phyloP scores from a whole-genome alignment of 2,888 invertebrate species.

The Salpingus planirostris region DNA sequence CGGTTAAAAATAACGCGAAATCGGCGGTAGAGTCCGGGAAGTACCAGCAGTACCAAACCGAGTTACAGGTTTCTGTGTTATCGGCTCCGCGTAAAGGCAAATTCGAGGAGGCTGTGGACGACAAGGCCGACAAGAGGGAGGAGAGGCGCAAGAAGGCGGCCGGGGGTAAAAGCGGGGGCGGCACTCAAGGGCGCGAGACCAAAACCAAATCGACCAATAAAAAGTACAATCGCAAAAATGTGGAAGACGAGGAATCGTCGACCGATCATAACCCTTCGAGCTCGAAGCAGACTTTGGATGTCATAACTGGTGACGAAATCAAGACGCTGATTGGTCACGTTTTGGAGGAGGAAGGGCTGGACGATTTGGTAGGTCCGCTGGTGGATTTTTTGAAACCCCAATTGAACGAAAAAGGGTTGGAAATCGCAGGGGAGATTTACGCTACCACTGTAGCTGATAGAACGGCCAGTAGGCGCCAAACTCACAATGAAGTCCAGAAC shows the following conservation, averaged over 20 bases:
- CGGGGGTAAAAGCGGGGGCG: constrained; percentile 83
- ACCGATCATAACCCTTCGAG: constrained; percentile 54
- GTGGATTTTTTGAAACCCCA: constrained; percentile 61
- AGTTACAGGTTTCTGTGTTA: constrained; percentile 56
- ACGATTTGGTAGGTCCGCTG: constrained; percentile 60
- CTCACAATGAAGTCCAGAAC: constrained; percentile 73
- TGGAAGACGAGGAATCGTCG: constrained; percentile 54
- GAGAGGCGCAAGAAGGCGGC: constrained; percentile 83
- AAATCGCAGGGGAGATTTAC: constrained; percentile 63
- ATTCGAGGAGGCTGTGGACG: constrained; percentile 32
- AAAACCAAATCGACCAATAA: constrained; percentile 92
- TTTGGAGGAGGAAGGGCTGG: constrained; percentile 64
- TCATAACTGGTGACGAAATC: constrained; percentile 60
- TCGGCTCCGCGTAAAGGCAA: constrained; percentile 19
- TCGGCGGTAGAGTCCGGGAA: constrained; percentile 59
- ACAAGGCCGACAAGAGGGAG: constrained; percentile 66
- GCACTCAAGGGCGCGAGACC: constrained; percentile 87
- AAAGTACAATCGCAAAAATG: constrained; percentile 57
- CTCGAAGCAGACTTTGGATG: constrained; percentile 50
- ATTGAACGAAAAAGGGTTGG: constrained; percentile 58
- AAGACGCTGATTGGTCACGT: constrained; percentile 52
- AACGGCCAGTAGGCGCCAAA: constrained; percentile 62
- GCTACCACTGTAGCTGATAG: constrained; percentile 65
- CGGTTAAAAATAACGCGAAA: constrained; percentile 59
- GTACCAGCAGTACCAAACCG: constrained; percentile 65